Evolutionary conservation across 2,113 vertebrate species (phyloP).

Genomic region (Clarias batrachus): DNA sequence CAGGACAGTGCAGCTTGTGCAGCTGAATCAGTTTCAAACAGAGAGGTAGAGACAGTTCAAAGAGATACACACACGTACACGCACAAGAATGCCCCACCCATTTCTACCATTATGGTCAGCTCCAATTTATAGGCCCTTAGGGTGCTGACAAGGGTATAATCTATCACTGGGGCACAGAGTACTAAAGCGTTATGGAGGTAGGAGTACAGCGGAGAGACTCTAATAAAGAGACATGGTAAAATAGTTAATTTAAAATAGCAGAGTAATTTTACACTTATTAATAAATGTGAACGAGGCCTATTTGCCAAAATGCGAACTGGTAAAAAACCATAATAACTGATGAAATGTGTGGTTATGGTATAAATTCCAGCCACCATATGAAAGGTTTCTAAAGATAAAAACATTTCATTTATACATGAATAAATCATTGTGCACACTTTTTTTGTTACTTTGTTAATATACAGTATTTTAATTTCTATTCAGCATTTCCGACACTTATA

Average conservation of each 20-base stretch:
- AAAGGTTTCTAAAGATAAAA: background rate
- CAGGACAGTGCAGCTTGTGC: background rate
- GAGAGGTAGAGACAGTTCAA: background rate
- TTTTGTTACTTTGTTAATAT: background rate
- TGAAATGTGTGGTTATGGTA: background rate
- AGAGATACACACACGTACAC: constrained; percentile 5
- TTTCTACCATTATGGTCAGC: constrained; percentile 61
- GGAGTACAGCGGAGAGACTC: background rate
- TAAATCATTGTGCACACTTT: background rate
- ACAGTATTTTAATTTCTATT: background rate
- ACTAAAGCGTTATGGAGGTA: constrained; percentile 21
- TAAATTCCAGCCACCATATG: too few relatives aligned
- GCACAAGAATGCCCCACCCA: background rate
- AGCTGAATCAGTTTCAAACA: background rate
- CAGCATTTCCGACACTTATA: background rate
- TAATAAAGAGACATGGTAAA: background rate
- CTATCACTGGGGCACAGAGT: constrained; percentile 52
- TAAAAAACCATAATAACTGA: background rate
- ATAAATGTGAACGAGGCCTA: background rate
- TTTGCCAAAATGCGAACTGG: background rate
- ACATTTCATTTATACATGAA: background rate
- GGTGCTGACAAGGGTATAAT: constrained; percentile 61
- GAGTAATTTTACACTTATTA: background rate
- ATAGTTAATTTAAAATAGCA: background rate
- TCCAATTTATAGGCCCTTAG: constrained; percentile 56